These are phyloP conservation scores for Rhadina sibilatrix DNA, from an alignment of 2,113 vertebrate species.

Conservation along the genomic window DNA sequence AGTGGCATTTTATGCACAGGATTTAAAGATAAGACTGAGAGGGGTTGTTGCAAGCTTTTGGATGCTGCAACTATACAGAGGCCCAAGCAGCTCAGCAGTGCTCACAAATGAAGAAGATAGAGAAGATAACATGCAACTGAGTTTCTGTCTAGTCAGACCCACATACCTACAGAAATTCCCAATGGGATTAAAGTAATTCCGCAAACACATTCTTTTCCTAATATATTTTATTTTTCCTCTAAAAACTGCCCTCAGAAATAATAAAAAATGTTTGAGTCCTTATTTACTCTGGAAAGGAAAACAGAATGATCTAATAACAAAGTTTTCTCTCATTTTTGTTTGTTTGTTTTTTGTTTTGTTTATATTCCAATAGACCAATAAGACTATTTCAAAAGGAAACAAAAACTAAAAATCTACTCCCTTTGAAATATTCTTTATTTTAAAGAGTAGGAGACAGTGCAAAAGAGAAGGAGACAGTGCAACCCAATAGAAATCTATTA, in stretches of 20 bases:
- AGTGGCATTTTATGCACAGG: not conserved
- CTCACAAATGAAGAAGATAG: constrained; percentile 45
- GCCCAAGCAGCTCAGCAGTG: constrained; percentile 62
- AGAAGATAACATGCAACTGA: constrained; percentile 70
- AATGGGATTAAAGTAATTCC: not conserved
- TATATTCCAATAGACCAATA: not conserved
- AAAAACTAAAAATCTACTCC: not conserved
- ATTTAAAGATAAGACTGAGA: constrained; percentile 69
- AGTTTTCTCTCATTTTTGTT: not conserved
- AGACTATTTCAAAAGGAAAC: not conserved
- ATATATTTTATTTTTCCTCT: not conserved
- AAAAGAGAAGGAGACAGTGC: not conserved
- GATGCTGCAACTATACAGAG: constrained; percentile 53
- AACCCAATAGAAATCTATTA: not conserved
- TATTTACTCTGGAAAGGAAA: not conserved
- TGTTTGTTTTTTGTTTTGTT: not conserved
- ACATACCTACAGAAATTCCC: not conserved
- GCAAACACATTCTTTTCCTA: not conserved
- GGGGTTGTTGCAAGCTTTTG: constrained; percentile 61
- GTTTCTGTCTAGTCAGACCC: constrained; percentile 3
- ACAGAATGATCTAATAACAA: not conserved
- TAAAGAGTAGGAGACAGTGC: not conserved
- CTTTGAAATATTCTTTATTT: not conserved
- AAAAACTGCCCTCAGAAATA: not conserved
- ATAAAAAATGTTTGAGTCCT: not conserved